Conservation (phyloP, 2,888 invertebrate species). For the Pheosia gnoma region DNA sequence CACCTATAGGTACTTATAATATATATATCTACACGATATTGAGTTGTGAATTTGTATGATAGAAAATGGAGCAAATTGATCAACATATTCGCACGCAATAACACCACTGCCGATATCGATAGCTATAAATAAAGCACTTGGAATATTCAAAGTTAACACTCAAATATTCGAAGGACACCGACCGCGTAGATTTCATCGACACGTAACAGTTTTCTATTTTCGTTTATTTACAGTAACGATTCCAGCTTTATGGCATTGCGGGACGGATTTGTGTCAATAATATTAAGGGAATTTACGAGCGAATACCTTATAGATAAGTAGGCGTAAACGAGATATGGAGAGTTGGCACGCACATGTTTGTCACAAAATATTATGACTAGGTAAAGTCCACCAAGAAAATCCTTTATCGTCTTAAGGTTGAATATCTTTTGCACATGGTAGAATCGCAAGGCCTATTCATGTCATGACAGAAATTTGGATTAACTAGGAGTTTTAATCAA, state of each 20-base stretch:
- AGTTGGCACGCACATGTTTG: conserved; percentile 48
- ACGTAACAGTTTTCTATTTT: conserved; percentile 63
- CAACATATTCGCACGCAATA: conserved; percentile 5
- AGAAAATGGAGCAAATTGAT: background rate
- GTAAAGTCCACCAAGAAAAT: background rate
- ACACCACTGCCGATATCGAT: conserved; percentile 3
- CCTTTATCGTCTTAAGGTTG: too few species aligned
- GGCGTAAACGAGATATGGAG: conserved; percentile 49
- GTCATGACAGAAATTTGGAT: too few species aligned
- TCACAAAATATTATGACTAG: conserved; percentile 8
- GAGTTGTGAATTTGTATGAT: too few species aligned
- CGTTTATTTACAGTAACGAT: conserved; percentile 66
- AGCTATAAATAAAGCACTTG: conserved; percentile 1
- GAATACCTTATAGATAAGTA: conserved; percentile 49
- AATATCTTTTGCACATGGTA: too few species aligned
- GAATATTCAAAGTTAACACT: conserved; percentile 3
- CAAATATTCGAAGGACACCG: conserved; percentile 26
- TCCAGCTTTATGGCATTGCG: conserved; percentile 58
- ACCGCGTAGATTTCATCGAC: conserved; percentile 38
- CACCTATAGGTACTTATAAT: too few species aligned
- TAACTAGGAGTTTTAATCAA: too few species aligned
- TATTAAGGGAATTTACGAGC: conserved; percentile 59
- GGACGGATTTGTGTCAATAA: conserved; percentile 65
- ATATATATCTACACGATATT: background rate
- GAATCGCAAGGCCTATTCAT: too few species aligned